Evolutionary conservation across 2,888 invertebrate genomes (phyloP), one percentile per base, ranked within the genome.

Genomic region (Caenorhabditis imperialis): DNA sequence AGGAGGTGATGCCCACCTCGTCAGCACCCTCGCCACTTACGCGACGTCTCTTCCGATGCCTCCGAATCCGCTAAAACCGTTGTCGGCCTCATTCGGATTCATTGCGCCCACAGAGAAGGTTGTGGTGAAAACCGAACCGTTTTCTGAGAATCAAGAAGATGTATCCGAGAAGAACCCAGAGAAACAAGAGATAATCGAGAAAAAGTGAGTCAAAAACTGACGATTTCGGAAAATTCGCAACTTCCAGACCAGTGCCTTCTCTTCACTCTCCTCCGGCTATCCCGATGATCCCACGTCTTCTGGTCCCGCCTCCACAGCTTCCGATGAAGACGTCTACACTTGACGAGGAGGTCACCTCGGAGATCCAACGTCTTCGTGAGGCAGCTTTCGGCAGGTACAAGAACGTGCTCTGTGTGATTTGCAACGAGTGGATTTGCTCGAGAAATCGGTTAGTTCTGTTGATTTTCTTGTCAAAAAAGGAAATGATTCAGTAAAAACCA

Each of bases 391-490:
- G 72, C 25, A 44, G 63, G 16, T 63, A 63, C 38, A 48, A 50
- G 22, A 73, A 73, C n/a, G 61, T 73, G 16, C n/a, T 73, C 10
- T 73, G 73, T 44, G 65, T 65, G 10, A 60, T 73, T 60, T 73
- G 73, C 42, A 65, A 65, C 37, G 65, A 73, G 18, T 73, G 73
- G 73, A 61, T 73, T 50, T 73, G 73, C 27, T 53, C 65, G n/a
- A 58, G 65, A 54, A 73, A 73, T 65, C 65, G 73, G 73, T 73
- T 5, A 16, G 51, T 53, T 16, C 14, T 10, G 3, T 7, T 35
- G n/a, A 8, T 16, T n/a, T 8, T 18, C 10, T 6, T 10, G 30
- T 38, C 14, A 8, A 18, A 4, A 20, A 51, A 37, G n/a, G 22
- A 48, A 35, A 3, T 7, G 1, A 10, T 14, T 33, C 48, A 73